These are phyloP conservation scores for Lamellibrachia columna DNA, from an alignment of 2,888 invertebrate species.

Conservation along the genomic window DNA sequence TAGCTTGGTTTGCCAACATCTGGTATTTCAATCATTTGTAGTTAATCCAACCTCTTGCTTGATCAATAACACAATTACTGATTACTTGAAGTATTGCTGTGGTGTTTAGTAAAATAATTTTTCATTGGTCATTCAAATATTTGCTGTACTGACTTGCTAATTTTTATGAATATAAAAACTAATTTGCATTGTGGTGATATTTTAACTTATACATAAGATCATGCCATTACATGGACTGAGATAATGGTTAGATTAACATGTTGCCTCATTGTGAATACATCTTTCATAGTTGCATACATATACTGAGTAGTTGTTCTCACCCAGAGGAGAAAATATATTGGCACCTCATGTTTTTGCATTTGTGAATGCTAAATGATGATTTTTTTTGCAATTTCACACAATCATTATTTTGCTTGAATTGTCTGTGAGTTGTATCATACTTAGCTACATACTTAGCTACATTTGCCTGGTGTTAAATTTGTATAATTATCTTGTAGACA, in stretches of 20 bases:
- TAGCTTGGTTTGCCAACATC: neutral
- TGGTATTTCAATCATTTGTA: neutral
- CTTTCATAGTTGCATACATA: neutral
- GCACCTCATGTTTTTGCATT: neutral
- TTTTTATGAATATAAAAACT: neutral
- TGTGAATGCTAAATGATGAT: neutral
- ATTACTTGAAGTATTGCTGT: neutral
- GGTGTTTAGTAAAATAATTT: neutral
- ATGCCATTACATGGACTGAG: neutral
- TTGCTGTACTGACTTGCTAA: neutral
- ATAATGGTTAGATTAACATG: neutral
- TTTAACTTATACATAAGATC: neutral
- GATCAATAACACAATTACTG: neutral
- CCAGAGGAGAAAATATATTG: neutral
- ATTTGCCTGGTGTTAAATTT: neutral
- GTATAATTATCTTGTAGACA: neutral
- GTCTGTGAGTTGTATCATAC: neutral
- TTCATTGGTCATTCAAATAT: neutral
- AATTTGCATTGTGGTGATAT: constrained; percentile 10
- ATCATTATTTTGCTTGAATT: neutral
- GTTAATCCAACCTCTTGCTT: neutral
- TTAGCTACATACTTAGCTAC: neutral
- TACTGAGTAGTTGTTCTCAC: neutral
- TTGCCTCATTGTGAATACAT: neutral
- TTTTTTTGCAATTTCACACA: neutral